Evolutionary conservation across 2,888 invertebrate species (phyloP), one percentile per base, ranked within the genome.

Genomic region (Pandemis cinnamomeana): DNA sequence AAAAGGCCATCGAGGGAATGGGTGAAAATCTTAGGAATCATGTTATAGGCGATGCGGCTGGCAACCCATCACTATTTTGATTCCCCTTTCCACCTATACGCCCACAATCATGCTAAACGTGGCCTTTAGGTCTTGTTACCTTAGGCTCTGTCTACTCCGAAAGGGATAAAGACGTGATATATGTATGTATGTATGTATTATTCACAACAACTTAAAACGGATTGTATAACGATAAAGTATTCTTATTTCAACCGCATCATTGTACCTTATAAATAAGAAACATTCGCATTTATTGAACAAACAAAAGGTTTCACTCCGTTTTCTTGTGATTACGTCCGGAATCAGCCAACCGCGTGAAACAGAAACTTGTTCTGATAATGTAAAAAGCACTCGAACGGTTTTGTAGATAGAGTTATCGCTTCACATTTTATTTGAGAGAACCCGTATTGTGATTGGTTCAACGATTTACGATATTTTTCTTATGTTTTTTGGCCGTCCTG

Each of bases 261-360:
- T 55, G 8, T 15, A 46, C 7, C 5, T 58, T 58, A 58, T 27
- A 27, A 27, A 8, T 27, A 11, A 58, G 58, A 61, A 61, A 61
- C n/a, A 61, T 41, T 41, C 61, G 5, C 41, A 44, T 42, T 67
- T 53, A 13, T 53, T 41, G n/a, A 41, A 41, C 15, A 67, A 67
- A 67, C 15, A 67, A 53, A 53, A 67, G 53, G 67, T 15, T 67
- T 55, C 15, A 67, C 3, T 51, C 41, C 15, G 15, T 44, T 44
- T 63, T 15, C 63, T 42, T 7, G 55, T 7, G 42, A 62, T 55
- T 42, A 67, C 46, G 63, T 68, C 68, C 63, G 69, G 64, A 67
- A n/a, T 61, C 61, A 67, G 66, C 27, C 36, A 42, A 60, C 66
- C 66, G 7, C n/a, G 15, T 2, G 0, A 15, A 53, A 68, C 61